These are phyloP conservation scores for Philaenus spumarius DNA, from an alignment of 1,140 invertebrate species.

Conservation along the genomic window DNA sequence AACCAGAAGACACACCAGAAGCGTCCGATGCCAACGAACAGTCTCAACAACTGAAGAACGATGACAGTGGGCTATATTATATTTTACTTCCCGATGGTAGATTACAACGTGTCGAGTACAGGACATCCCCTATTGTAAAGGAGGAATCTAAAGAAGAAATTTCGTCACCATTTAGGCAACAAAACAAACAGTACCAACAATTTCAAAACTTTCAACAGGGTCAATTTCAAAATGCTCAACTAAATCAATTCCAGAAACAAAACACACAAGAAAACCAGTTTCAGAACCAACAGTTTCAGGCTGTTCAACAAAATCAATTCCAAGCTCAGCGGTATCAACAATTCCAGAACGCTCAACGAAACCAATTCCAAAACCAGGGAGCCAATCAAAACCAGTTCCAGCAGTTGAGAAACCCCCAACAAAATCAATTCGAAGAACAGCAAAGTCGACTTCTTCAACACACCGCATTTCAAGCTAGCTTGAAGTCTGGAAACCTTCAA, in stretches of 20 bases:
- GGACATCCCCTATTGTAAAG: slow-evolving; percentile 19
- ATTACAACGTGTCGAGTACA: slow-evolving; percentile 51
- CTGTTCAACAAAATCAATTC: background rate
- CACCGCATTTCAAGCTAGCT: no score
- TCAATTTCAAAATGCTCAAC: no score
- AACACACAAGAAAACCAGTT: no score
- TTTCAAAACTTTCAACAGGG: no score
- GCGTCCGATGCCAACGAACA: background rate
- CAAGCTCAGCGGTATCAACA: no score
- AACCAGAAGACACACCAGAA: background rate
- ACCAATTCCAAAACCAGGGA: background rate
- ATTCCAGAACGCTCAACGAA: background rate
- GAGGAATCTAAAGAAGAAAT: background rate
- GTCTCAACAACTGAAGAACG: background rate
- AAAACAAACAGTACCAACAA: no score
- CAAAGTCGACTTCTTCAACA: no score
- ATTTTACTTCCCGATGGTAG: slow-evolving; percentile 69
- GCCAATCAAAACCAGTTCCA: background rate
- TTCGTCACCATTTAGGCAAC: no score
- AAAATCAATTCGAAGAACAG: no score
- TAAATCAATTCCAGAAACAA: no score
- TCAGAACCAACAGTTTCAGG: no score
- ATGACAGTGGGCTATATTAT: slow-evolving; percentile 54
- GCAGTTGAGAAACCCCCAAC: background rate
- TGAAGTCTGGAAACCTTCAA: no score